Conservation (phyloP, 2,113 vertebrate genomes). For the Heterotis niloticus region DNA sequence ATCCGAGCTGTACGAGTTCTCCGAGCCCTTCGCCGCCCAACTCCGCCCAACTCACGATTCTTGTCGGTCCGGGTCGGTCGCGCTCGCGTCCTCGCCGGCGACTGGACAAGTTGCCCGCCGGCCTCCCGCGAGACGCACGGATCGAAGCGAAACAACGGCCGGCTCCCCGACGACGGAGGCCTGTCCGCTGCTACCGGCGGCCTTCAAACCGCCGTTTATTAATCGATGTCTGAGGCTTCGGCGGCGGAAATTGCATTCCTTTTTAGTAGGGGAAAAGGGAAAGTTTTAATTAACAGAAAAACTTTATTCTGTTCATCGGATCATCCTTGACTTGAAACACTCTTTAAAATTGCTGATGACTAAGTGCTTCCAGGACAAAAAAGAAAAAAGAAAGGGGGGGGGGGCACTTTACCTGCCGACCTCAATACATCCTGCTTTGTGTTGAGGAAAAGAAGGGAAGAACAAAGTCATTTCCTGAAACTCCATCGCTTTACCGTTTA, state of each 20-base stretch:
- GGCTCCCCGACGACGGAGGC: slow-evolving; percentile 46
- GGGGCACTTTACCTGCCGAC: slow-evolving; percentile 49
- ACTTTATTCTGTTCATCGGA: slow-evolving; percentile 49
- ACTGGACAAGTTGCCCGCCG: slow-evolving; percentile 59
- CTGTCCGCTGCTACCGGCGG: slow-evolving; percentile 39
- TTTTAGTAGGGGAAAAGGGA: slow-evolving; percentile 22
- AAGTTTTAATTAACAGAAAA: slow-evolving; percentile 50
- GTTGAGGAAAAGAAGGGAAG: slow-evolving; percentile 45
- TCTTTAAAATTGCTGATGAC: slow-evolving; percentile 56
- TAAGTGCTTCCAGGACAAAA: slow-evolving; percentile 44
- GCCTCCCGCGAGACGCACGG: slow-evolving; percentile 44
- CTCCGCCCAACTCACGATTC: too few species aligned
- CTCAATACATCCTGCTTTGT: slow-evolving; percentile 61
- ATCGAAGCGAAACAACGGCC: slow-evolving; percentile 52
- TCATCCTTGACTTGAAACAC: slow-evolving; percentile 45
- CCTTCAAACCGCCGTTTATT: slow-evolving; percentile 51
- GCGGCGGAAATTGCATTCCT: slow-evolving; percentile 31
- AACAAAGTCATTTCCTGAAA: slow-evolving; percentile 65
- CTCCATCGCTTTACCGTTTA: slow-evolving; percentile 68
- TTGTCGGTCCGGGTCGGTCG: slow-evolving; percentile 40
- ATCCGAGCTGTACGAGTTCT: slow-evolving; percentile 37
- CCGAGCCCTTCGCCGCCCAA: slow-evolving; percentile 24
- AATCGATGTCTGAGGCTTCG: slow-evolving; percentile 48
- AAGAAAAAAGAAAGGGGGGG: slow-evolving; percentile 20
- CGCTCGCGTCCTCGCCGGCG: slow-evolving; percentile 27